These are phyloP conservation scores for Syngnathus floridae DNA, from an alignment of 2,113 vertebrate species.

Conservation along the genomic window DNA sequence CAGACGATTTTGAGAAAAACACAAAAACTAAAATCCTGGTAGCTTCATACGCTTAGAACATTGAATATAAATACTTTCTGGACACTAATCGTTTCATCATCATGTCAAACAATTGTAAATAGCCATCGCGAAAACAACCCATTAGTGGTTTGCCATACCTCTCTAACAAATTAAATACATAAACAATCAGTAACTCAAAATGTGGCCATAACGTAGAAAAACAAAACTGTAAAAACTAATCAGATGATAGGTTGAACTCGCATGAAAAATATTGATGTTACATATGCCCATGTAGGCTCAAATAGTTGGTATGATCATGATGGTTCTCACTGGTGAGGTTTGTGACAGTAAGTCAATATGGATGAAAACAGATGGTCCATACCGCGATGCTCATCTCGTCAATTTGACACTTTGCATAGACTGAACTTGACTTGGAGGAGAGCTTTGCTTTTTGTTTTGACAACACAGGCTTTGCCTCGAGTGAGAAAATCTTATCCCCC, in stretches of 20 bases:
- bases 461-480: constrained; percentile 23
- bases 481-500: constrained; percentile 23
- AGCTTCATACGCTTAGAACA: no score
- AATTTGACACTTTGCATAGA: constrained; percentile 9
- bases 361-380: constrained; percentile 4
- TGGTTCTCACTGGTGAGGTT: not conserved
- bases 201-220: no score
- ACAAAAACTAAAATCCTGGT: no score
- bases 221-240: no score
- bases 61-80: not conserved
- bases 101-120: no score
- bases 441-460: constrained; percentile 30
- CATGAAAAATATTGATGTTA: not conserved
- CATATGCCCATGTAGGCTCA: not conserved
- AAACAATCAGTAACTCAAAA: not conserved
- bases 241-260: not conserved
- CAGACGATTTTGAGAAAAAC: no score
- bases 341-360: not conserved
- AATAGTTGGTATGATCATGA: not conserved
- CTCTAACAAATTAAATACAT: not conserved
- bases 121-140: not conserved
- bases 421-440: constrained; percentile 1
- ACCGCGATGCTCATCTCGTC: constrained; percentile 14
- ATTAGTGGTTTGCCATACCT: not conserved
- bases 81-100: not conserved